Evolutionary conservation across 2,888 invertebrate species (phyloP), one percentile per base, ranked within the genome.

Genomic region (Hoplodrina ambigua): DNA sequence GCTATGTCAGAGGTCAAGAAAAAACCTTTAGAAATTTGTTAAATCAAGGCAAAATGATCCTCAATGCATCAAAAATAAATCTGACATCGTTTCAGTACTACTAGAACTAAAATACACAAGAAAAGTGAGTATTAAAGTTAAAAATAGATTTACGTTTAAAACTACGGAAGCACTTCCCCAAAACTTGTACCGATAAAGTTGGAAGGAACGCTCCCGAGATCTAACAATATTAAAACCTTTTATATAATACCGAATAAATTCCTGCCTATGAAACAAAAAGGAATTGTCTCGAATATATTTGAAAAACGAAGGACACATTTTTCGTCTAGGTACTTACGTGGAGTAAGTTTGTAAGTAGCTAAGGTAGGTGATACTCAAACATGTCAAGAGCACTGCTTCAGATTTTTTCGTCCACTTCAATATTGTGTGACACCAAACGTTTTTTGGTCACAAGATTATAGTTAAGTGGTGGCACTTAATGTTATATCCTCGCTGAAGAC

Each of bases 321-420:
- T 50, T 53, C 19, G 5, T n/a, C 46, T 68, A 33, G 41, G 41
- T 41, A 41, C 52, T 60, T 63, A 64, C 5, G 30, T 56, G 19
- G 44, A 20, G 44, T 70, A 55, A 50, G 10, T 56, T 8, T 37
- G 37, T 37, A 50, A 20, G 25, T 69, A 72, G 10, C 7, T 46
- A 11, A 3, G 11, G 15, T 3, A 25, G 49, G 17, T 41, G 50
- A 52, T 59, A 49, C 69, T 69, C 11, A 44, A 83, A 49, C 58
- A 46, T 67, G 72, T 75, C 81, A 70, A 75, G 81, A 60, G 71
- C 52, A 49, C 37, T 25, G 52, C 84, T 83, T 81, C 75, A 78
- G 66, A 73, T 83, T 78, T 81, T 72, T 78, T 81, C 68, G 41
- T 58, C 55, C 72, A 63, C 81, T 83, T 70, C 60, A 72, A 54